These are phyloP conservation scores for Aurelia sp. DNA, from an alignment of 30 jellyfish, hydroid and myxozoan genomes.

Conservation along the genomic window DNA sequence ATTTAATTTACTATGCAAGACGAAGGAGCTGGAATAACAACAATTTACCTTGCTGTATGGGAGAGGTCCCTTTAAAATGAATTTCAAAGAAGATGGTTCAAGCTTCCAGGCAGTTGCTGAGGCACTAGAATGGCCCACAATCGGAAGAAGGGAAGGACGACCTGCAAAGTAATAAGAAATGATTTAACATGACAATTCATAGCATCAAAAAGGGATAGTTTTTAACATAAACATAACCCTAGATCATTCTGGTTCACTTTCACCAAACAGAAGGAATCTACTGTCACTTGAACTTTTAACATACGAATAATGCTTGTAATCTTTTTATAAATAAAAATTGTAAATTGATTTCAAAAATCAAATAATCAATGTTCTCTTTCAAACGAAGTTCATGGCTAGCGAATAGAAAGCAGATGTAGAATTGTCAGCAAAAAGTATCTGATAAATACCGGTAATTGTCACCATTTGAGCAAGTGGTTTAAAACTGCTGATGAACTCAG, in stretches of 20 bases:
- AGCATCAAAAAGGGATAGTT: no score
- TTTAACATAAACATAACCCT: no score
- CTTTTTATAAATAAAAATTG: no score
- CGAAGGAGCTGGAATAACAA: background rate
- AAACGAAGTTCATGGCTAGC: no score
- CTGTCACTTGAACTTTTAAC: no score
- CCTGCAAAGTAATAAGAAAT: constrained; percentile 28
- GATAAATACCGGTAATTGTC: constrained; percentile 71
- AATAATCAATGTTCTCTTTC: no score
- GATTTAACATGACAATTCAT: no score
- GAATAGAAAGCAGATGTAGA: no score
- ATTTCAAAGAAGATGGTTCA: constrained; percentile 91
- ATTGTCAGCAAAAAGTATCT: background rate
- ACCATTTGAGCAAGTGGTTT: constrained; percentile 98
- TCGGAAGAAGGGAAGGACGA: constrained; percentile 91
- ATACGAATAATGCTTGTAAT: no score
- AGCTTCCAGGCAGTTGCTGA: constrained; percentile 97
- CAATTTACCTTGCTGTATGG: constrained; percentile 87
- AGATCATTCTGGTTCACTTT: no score
- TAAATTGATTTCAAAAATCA: no score
- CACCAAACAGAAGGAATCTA: no score
- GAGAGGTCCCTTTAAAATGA: constrained; percentile 89
- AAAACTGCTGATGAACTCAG: constrained; percentile 74
- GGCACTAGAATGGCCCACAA: constrained; percentile 91
- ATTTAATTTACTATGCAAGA: background rate